phyloP scores from a whole-genome alignment of 2,888 invertebrate species.

The Macaria liturata region DNA sequence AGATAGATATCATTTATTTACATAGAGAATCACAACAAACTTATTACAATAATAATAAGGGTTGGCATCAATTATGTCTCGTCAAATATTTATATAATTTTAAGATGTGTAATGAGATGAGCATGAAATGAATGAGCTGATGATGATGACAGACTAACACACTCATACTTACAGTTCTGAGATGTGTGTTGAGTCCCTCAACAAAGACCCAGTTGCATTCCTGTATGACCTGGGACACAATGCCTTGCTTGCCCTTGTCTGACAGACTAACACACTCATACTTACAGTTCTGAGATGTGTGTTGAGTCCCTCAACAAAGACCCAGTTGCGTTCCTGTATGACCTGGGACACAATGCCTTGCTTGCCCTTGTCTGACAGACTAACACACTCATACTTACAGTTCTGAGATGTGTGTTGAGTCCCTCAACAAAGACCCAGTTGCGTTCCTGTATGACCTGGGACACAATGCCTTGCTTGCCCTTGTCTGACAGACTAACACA shows the following conservation, averaged over 20 bases:
- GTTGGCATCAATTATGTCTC: too few species aligned
- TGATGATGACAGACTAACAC: too few species aligned
- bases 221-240: conserved; percentile 88
- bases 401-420: conserved; percentile 89
- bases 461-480: conserved; percentile 94
- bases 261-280: too few species aligned
- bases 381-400: conserved; percentile 63
- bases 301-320: conserved; percentile 95
- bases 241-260: conserved; percentile 98
- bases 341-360: conserved; percentile 91
- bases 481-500: too few species aligned
- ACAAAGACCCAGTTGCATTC: conserved; percentile 98
- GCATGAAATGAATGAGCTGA: too few species aligned
- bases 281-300: conserved; percentile 85
- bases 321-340: conserved; percentile 97
- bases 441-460: conserved; percentile 91
- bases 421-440: conserved; percentile 98
- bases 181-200: conserved; percentile 93
- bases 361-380: conserved; percentile 98
- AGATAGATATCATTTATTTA: too few species aligned
- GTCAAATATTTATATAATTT: too few species aligned
- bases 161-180: conserved; percentile 73
- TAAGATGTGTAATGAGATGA: too few species aligned
- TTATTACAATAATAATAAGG: too few species aligned
- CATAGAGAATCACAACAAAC: too few species aligned